phyloP scores from a whole-genome alignment of 2,888 invertebrate species.

The Chymomyza procnemis region DNA sequence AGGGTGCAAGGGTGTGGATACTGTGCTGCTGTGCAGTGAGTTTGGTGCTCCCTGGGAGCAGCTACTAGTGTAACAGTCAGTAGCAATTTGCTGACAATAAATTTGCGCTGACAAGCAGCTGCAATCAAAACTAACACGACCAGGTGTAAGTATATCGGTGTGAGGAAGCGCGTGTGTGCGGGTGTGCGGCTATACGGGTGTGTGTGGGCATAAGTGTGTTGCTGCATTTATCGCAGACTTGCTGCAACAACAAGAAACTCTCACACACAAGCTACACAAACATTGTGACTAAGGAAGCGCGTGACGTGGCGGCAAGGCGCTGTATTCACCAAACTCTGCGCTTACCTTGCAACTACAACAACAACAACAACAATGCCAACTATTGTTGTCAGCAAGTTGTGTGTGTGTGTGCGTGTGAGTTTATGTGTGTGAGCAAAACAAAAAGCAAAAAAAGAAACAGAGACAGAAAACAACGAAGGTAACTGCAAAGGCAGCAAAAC shows the following conservation, averaged over 20 bases:
- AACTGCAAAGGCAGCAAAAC: too few species aligned
- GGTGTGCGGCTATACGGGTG: neutral
- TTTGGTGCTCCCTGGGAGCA: neutral
- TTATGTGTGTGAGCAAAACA: slow-evolving; percentile 8
- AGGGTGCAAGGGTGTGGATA: too few species aligned
- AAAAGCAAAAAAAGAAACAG: slow-evolving; percentile 35
- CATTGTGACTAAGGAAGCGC: too few species aligned
- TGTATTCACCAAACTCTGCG: neutral
- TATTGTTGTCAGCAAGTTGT: slow-evolving; percentile 6
- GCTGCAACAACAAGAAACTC: neutral
- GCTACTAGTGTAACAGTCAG: neutral
- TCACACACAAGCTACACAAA: neutral
- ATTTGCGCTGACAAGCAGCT: slow-evolving; percentile 1
- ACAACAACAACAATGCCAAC: neutral
- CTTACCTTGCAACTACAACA: neutral
- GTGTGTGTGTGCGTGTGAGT: neutral
- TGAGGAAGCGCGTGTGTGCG: neutral
- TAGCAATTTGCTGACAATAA: slow-evolving; percentile 11
- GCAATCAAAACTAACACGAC: neutral
- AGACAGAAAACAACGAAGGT: too few species aligned
- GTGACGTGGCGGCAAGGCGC: neutral
- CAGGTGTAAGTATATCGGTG: neutral
- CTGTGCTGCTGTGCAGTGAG: neutral
- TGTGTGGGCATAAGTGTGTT: neutral
- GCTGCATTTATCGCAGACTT: neutral